Conservation (phyloP, 2,888 invertebrate genomes). For the Fissipunctia ypsillon region DNA sequence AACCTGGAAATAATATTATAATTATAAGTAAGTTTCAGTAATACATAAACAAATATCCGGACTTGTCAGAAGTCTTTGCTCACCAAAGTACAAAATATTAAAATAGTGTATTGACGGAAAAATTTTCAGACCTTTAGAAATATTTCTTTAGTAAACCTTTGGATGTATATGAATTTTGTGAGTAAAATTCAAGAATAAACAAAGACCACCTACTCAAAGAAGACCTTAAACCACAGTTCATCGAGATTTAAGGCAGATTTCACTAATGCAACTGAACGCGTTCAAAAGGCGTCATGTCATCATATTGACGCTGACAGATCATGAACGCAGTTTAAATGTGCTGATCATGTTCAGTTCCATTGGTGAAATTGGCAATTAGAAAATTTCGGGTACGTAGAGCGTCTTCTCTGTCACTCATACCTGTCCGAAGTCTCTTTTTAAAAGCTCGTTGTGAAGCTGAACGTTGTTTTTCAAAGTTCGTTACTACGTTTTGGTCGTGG, state of each 20-base stretch:
- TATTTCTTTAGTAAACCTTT: neutral
- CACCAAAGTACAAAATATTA: neutral
- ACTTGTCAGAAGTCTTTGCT: neutral
- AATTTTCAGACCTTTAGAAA: neutral
- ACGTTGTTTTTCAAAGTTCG: neutral
- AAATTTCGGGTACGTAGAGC: no score
- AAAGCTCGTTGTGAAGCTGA: neutral
- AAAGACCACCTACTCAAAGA: neutral
- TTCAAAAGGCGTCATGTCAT: neutral
- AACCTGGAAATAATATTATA: constrained; percentile 92
- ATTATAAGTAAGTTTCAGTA: neutral
- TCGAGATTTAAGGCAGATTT: neutral
- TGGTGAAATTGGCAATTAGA: no score
- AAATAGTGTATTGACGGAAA: neutral
- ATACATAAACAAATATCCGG: neutral
- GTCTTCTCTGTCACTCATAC: no score
- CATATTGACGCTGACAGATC: neutral
- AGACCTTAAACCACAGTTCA: neutral
- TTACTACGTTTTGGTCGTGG: neutral
- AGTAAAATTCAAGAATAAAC: neutral
- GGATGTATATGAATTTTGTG: neutral
- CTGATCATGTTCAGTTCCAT: neutral
- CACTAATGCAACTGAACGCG: neutral
- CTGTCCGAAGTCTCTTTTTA: neutral
- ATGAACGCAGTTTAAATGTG: neutral